These are phyloP conservation scores for Chelonia mydas DNA, from an alignment of 2,797 vertebrate genomes.

Conservation along the genomic window DNA sequence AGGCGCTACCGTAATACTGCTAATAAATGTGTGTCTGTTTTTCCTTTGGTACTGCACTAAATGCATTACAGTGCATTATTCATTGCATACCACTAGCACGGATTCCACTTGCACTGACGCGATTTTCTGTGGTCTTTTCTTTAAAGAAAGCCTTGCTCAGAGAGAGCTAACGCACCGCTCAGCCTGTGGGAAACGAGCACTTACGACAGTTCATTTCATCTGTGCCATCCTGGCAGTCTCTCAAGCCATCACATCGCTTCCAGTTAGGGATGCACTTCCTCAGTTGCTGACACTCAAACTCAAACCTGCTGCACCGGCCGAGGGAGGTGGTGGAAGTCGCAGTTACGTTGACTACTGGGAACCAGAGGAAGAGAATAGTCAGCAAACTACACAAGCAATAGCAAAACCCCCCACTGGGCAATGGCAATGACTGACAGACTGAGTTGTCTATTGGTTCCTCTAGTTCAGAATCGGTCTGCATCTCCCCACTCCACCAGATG, in stretches of 20 bases:
- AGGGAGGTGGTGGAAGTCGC: constrained; percentile 50
- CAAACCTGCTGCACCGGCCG: constrained; percentile 85
- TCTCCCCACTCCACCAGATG: constrained; percentile 66
- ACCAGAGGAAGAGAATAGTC: background rate
- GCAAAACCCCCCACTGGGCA: background rate
- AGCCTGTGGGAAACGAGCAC: constrained; percentile 46
- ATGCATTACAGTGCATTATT: background rate
- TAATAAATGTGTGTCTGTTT: background rate
- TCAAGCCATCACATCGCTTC: constrained; percentile 90
- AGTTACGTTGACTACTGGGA: constrained; percentile 67
- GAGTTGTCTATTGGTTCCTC: background rate
- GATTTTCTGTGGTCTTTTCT: background rate
- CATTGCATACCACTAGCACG: background rate
- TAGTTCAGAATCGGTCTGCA: background rate
- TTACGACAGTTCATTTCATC: constrained; percentile 94
- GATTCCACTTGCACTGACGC: background rate
- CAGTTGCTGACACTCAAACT: constrained; percentile 89
- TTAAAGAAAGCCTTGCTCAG: background rate
- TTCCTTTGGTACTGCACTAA: background rate
- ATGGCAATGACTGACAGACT: rapidly evolving
- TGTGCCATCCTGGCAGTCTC: constrained; percentile 90
- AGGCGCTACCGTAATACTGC: background rate
- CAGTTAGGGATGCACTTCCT: constrained; percentile 92
- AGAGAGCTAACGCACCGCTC: rapidly evolving
- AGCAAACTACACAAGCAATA: background rate